Evolutionary conservation across 2,797 vertebrate genomes (phyloP), one percentile per base, ranked within the genome.

Genomic region (Catostomus latipinnis): DNA sequence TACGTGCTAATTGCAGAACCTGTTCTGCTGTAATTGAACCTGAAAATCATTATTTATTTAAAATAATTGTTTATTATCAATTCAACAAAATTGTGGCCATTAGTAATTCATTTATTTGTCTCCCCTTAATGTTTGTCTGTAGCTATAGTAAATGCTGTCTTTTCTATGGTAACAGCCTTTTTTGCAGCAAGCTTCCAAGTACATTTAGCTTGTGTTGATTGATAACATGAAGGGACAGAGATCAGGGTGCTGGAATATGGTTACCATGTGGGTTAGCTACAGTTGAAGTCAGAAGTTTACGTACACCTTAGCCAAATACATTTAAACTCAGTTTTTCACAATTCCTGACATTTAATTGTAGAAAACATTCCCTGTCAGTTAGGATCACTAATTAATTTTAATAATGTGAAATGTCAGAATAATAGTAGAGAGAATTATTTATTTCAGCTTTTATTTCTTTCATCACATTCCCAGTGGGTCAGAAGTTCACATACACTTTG

Each of bases 51-150:
- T n/a, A 58, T 34, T 1, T 34, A 10, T 76, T 76, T 60, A 2
- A 58, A 43, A 13, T 58, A 16, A 65, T 60, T 49, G 52, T 62
- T 43, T 1, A 52, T 61, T 46, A 12, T 67, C 13, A 53, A 18
- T 46, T 48, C 13, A 5, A 8, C 1, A 48, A 61, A 69, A 77
- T 14, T 34, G 18, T 16, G 34, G 12, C 54, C 6, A 53, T 45
- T 10, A 46, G 14, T 52, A 18, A 45, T 46, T 54, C 0, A 70
- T 54, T 71, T 10, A 62, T 50, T 70, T 53, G 10, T 34, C 43
- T 78, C 12, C 11, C 14, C 13, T 13, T 70, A 61, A 69, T 70
- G 46, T 60, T 58, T 11, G 45, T 58, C 63, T 68, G 66, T 16
- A 78, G 70, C 70, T 43, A 22, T 1, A 22, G 22, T 22, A 52